These are phyloP conservation scores for Criorhina ranunculi DNA, from an alignment of 2,888 invertebrate species.

Conservation along the genomic window DNA sequence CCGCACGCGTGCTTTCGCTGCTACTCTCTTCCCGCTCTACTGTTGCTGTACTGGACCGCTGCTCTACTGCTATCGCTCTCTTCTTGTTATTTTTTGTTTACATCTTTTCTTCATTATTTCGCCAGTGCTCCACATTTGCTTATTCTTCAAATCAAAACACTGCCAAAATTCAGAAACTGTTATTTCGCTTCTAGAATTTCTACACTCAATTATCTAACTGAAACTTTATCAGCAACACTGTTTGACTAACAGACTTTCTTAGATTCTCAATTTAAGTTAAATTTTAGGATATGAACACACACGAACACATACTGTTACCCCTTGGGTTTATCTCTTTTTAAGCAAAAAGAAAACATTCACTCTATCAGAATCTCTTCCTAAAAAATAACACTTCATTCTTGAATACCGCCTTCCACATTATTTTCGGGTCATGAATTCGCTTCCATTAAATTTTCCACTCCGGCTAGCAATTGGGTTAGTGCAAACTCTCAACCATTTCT, in stretches of 20 bases:
- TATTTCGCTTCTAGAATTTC: constrained; percentile 4
- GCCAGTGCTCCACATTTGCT: no score
- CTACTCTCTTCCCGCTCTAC: no score
- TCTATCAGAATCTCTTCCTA: constrained; percentile 60
- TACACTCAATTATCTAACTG: constrained; percentile 39
- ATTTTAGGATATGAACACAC: constrained; percentile 17
- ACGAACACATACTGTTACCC: neutral
- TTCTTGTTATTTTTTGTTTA: no score
- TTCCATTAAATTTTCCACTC: constrained; percentile 74
- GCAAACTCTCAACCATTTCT: constrained; percentile 56
- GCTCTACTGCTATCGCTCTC: no score
- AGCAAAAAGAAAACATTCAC: constrained; percentile 60
- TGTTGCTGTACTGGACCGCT: no score
- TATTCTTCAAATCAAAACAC: no score
- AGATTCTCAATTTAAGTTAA: constrained; percentile 43
- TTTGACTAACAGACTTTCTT: constrained; percentile 27
- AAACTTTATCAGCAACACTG: constrained; percentile 47
- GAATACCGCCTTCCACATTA: constrained; percentile 72
- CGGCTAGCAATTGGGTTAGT: constrained; percentile 72
- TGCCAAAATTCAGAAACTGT: no score
- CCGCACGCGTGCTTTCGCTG: no score
- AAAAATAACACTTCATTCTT: constrained; percentile 69
- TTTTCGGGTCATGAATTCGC: constrained; percentile 73
- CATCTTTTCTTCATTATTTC: no score
- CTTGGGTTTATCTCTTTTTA: constrained; percentile 36